Base-by-base conservation (phyloP, 2,888 invertebrate species). In the Hesperia comma region DNA sequence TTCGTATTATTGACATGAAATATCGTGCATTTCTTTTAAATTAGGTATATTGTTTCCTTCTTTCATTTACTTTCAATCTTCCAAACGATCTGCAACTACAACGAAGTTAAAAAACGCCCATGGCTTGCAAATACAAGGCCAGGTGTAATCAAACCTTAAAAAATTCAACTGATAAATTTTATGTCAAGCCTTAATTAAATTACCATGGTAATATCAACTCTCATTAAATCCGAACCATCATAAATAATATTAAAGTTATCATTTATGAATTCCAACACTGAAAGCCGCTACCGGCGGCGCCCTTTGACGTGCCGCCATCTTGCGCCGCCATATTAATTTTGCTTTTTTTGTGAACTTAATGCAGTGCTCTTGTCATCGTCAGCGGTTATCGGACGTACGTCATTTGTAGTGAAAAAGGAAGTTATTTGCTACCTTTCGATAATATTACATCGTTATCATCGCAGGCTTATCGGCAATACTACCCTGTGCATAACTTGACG, bases 211-310 rank as follows among this genome's bases (percentile, higher is more conserved):
- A 71, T 73, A 79, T 73, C 83, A 84, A 73, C 85, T 84, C 87
- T 75, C 74, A 80, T 79, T 80, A 79, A 72, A 74, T 81, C 75
- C 80, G 77, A 72, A 77, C 75, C 76, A 78, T 83, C 85, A 85
- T 91, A 90, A 90, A 90, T 89, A 86, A 88, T 88, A 90, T 88
- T 88, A 87, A 89, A 90, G 89, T 91, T 92, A 92, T 92, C 91
- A 91, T 92, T 91, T 90, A 89, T 89, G 87, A 89, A 88, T 88
- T 85, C 90, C 86, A 81, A 80, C 79, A 80, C 79, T 77, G 82
- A 78, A 76, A 77, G 82, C 84, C 80, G 92, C 92, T 92, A 91
- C 91, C 86, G 87, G 79, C 88, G 90, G 90, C 79, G 77, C 76
- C 78, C 90, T 91, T 92, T 91, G 89, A 81, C 79, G 81, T 75